Evolutionary conservation across 2,113 vertebrate genomes (phyloP).

Genomic region (Aix galericulata): DNA sequence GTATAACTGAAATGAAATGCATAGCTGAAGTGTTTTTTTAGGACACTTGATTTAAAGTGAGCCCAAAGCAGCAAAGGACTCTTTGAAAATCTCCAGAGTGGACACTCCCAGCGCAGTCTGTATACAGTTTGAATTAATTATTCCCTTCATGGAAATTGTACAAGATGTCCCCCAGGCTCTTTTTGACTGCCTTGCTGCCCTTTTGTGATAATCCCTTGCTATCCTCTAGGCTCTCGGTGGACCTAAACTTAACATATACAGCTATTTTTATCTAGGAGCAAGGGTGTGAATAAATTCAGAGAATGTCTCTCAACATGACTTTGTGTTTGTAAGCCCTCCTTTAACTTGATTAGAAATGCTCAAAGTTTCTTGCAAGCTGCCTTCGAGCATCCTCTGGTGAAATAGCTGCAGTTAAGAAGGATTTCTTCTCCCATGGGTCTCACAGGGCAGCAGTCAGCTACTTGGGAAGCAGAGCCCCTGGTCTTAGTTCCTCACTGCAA

Average conservation of each 20-base stretch:
- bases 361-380: neutral
- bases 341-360: slow-evolving; percentile 11
- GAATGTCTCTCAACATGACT: slow-evolving; percentile 59
- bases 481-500: neutral
- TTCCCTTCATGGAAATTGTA: slow-evolving; percentile 43
- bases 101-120: slow-evolving; percentile 31
- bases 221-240: slow-evolving; percentile 51
- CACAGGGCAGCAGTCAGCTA: rapidly evolving
- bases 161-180: slow-evolving; percentile 50
- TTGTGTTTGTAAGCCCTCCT: slow-evolving; percentile 32
- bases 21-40: slow-evolving; percentile 50
- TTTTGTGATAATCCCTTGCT: slow-evolving; percentile 69
- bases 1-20: slow-evolving; percentile 38
- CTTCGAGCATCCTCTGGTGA: slow-evolving; percentile 15
- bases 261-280: slow-evolving; percentile 65
- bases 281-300: slow-evolving; percentile 65
- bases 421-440: neutral
- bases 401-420: neutral
- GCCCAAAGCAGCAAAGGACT: slow-evolving; percentile 44
- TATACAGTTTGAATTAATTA: slow-evolving; percentile 58
- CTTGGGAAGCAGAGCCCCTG: neutral
- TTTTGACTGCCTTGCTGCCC: slow-evolving; percentile 52
- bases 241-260: slow-evolving; percentile 67
- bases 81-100: slow-evolving; percentile 65
- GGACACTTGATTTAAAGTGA: slow-evolving; percentile 30